Percentiles rank a stretch among this genome's conserved stretches.
phyloP scores from a whole-genome alignment of 2,113 vertebrate genomes.

The Tricholaema leucomelas region DNA sequence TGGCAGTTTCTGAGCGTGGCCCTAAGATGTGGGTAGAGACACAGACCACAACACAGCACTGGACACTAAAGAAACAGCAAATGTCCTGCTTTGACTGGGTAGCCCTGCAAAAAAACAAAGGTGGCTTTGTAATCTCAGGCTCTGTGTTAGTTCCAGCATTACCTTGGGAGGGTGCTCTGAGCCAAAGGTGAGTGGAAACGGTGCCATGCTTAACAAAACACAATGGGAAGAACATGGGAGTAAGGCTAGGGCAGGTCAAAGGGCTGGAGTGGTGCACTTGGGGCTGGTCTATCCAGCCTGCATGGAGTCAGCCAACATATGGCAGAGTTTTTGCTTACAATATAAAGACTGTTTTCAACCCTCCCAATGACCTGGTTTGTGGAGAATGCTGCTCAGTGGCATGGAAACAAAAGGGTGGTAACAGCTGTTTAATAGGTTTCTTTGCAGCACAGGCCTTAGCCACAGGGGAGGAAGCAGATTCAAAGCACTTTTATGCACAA shows the following conservation, averaged over 20 bases:
- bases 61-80: neutral
- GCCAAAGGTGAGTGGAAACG: neutral
- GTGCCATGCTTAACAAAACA: neutral
- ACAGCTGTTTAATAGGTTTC: constrained; percentile 4
- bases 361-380: neutral
- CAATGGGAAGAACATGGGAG: neutral
- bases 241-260: neutral
- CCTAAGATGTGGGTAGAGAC: neutral
- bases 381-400: neutral
- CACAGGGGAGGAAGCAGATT: neutral
- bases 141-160: neutral
- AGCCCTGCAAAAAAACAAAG: neutral
- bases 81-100: neutral
- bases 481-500: neutral
- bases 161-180: neutral
- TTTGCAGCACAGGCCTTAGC: neutral
- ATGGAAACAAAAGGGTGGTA: neutral
- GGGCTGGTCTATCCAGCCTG: neutral
- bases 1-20: neutral
- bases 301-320: neutral
- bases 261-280: neutral
- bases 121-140: neutral
- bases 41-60: neutral
- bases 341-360: neutral
- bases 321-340: neutral